Conservation (phyloP, 2,888 invertebrate species). For the Polydrusus tereticollis region DNA sequence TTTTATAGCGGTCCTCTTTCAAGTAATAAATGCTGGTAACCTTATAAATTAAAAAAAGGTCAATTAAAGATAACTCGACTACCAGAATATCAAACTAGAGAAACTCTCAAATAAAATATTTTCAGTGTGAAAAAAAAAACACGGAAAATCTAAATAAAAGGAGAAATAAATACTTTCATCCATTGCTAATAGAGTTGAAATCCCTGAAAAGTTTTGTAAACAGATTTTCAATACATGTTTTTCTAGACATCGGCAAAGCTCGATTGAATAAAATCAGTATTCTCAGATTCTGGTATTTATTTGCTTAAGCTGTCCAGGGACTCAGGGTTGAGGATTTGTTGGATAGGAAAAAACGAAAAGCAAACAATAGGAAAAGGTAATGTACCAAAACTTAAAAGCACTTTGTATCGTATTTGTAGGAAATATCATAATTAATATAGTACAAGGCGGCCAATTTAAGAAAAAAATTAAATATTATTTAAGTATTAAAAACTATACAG, state of each 20-base stretch:
- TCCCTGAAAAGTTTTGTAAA: neutral
- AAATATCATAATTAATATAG: neutral
- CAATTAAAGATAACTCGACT: too few species aligned
- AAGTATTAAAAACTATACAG: too few species aligned
- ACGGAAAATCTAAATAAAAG: neutral
- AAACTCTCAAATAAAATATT: neutral
- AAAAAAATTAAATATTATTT: too few species aligned
- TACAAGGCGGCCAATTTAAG: too few species aligned
- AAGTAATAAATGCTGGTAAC: too few species aligned
- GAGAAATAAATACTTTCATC: constrained; percentile 3
- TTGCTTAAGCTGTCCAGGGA: constrained; percentile 13
- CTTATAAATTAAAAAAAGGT: too few species aligned
- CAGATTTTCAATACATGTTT: constrained; percentile 15
- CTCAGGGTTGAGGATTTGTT: neutral
- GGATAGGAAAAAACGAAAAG: neutral
- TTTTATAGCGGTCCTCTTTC: too few species aligned
- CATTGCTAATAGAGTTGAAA: constrained; percentile 1
- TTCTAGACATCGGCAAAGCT: constrained; percentile 11
- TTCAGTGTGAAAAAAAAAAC: neutral
- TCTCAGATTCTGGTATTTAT: constrained; percentile 13
- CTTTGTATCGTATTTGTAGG: neutral
- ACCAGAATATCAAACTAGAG: neutral
- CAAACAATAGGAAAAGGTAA: constrained; percentile 6
- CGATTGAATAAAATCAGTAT: constrained; percentile 15
- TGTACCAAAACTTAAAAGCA: constrained; percentile 1